These are phyloP conservation scores for Zosterops hypoxanthus DNA, from an alignment of 2,113 vertebrate species.

Conservation along the genomic window DNA sequence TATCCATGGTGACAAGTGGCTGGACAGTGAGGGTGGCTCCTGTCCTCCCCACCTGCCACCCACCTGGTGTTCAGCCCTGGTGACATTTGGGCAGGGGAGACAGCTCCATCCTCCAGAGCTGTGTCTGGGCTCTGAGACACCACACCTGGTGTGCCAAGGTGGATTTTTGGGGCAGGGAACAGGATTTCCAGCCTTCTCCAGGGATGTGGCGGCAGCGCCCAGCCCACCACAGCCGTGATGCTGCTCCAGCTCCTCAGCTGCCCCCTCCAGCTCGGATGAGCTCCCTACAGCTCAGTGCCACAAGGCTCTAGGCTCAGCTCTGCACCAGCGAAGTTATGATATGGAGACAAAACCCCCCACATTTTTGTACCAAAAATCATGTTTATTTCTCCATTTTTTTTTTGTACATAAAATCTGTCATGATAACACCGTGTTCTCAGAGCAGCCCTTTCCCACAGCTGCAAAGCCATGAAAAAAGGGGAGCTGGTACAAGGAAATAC, in stretches of 20 bases:
- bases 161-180: neutral
- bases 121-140: neutral
- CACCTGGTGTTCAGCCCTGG: neutral
- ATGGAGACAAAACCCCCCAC: neutral
- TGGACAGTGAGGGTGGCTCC: neutral
- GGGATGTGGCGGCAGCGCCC: neutral
- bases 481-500: neutral
- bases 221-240: accelerated
- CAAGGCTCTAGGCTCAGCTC: neutral
- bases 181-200: neutral
- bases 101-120: neutral
- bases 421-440: accelerated
- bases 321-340: accelerated
- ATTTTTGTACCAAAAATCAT: neutral
- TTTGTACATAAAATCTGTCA: neutral
- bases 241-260: neutral
- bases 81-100: neutral
- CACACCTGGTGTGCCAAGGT: neutral
- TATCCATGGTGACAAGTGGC: accelerated
- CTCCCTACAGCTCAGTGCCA: neutral
- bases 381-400: neutral
- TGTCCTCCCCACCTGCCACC: neutral
- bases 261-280: neutral
- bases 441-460: neutral
- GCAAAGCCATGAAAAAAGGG: neutral